phyloP scores from a whole-genome alignment of 2,113 vertebrate genomes.

The Anguilla rostrata region DNA sequence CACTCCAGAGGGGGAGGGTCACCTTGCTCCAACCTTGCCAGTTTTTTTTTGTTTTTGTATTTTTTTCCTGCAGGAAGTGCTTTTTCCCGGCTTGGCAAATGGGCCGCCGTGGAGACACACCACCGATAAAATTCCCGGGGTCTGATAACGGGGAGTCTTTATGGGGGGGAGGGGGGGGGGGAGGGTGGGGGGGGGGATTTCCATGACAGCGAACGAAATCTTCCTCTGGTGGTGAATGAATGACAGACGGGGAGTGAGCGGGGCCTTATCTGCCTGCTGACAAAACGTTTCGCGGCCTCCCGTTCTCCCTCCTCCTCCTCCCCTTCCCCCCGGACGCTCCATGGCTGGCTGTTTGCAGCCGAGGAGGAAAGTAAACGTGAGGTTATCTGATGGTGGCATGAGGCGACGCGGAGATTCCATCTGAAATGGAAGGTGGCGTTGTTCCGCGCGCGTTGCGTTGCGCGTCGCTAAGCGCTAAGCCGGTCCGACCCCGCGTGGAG shows the following conservation, averaged over 20 bases:
- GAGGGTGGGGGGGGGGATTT: background rate
- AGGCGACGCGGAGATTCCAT: background rate
- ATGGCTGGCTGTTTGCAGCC: background rate
- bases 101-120: background rate
- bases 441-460: background rate
- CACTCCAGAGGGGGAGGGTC: background rate
- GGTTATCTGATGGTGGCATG: slow-evolving; percentile 19
- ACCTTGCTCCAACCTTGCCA: slow-evolving; percentile 15
- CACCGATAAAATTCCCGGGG: background rate
- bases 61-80: background rate
- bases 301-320: background rate
- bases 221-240: slow-evolving; percentile 5
- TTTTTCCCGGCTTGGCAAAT: background rate
- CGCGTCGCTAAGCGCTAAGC: background rate
- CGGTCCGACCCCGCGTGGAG: background rate
- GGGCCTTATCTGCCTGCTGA: slow-evolving; percentile 31
- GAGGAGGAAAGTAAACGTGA: background rate
- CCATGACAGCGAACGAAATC: background rate
- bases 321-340: background rate
- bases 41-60: background rate
- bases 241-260: slow-evolving; percentile 5
- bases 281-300: slow-evolving; percentile 18
- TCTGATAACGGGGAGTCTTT: slow-evolving; percentile 16
- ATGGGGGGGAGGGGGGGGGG: background rate
- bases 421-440: background rate